A percentile compares a stretch with the other conserved stretches of the same genome.
phyloP scores from a whole-genome alignment of 2,888 invertebrate genomes.

The Mythimna ferrago region DNA sequence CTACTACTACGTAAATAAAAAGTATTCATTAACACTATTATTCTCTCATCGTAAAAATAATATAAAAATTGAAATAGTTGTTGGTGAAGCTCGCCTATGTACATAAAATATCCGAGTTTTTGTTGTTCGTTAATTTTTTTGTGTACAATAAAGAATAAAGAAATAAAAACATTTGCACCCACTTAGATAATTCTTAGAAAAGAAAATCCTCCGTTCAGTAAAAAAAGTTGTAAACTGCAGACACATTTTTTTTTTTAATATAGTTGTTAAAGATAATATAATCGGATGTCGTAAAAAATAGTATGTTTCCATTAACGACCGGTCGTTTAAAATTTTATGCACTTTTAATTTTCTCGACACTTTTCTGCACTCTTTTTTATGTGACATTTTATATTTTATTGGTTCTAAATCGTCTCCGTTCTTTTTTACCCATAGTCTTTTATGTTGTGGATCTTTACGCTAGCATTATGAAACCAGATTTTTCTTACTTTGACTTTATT shows the following conservation, averaged over 20 bases:
- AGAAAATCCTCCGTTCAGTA: conserved; percentile 1
- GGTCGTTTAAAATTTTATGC: conserved; percentile 47
- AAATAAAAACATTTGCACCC: not conserved
- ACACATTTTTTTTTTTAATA: conserved; percentile 35
- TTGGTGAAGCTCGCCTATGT: too few species aligned
- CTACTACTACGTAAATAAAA: not conserved
- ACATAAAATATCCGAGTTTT: too few species aligned
- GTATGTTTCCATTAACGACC: conserved; percentile 42
- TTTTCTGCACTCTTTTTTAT: conserved; percentile 24
- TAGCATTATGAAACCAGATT: not conserved
- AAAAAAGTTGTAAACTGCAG: conserved; percentile 26
- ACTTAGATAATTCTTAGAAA: not conserved
- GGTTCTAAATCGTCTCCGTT: conserved; percentile 24
- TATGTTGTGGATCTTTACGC: conserved; percentile 1
- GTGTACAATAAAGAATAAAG: too few species aligned
- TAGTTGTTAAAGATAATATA: conserved; percentile 31
- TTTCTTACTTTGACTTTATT: not conserved
- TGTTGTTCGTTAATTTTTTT: too few species aligned
- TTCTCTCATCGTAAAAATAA: not conserved
- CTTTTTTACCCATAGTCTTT: conserved; percentile 1
- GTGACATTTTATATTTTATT: conserved; percentile 31
- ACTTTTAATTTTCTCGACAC: conserved; percentile 43
- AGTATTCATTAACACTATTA: not conserved
- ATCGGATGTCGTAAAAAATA: conserved; percentile 48
- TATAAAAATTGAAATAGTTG: not conserved